Evolutionary conservation across 2,113 vertebrate genomes (phyloP).

Genomic region (Thunnus thynnus): DNA sequence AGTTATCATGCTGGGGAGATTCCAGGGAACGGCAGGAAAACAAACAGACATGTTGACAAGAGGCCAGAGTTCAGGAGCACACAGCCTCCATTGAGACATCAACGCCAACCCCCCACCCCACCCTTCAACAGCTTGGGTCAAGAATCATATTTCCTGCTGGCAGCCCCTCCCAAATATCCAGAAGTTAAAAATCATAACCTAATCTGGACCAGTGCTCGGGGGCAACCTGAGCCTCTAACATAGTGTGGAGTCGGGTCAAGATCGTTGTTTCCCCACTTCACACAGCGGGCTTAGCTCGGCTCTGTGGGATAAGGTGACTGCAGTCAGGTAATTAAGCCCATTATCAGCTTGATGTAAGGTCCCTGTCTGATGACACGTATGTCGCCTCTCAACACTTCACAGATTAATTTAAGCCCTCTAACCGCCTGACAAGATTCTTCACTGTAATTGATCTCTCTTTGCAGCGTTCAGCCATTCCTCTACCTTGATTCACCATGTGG

Average conservation of each 20-base stretch:
- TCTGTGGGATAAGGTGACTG: conserved; percentile 62
- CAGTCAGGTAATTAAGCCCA: conserved; percentile 74
- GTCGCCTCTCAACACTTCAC: conserved; percentile 73
- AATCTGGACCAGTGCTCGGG: conserved; percentile 54
- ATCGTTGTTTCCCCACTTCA: conserved; percentile 45
- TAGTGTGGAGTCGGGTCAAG: conserved; percentile 55
- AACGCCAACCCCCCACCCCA: conserved; percentile 19
- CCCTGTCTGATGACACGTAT: conserved; percentile 74
- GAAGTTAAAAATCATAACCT: conserved; percentile 71
- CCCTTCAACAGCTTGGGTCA: conserved; percentile 56
- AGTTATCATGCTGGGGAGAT: conserved; percentile 68
- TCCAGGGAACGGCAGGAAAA: conserved; percentile 73
- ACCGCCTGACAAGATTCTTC: conserved; percentile 68
- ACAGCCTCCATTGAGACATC: conserved; percentile 74
- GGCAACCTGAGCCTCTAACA: conserved; percentile 55
- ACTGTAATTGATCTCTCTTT: conserved; percentile 73
- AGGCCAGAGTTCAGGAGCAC: conserved; percentile 80
- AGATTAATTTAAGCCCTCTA: conserved; percentile 74
- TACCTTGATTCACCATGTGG: conserved; percentile 47
- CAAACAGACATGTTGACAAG: conserved; percentile 81
- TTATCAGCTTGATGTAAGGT: conserved; percentile 76
- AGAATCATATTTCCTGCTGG: conserved; percentile 68
- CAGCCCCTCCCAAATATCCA: conserved; percentile 58
- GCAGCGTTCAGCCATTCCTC: conserved; percentile 45
- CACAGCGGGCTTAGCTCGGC: conserved; percentile 47